phyloP scores from a whole-genome alignment of 2,888 invertebrate genomes.

The Gnatocerus cornutus region DNA sequence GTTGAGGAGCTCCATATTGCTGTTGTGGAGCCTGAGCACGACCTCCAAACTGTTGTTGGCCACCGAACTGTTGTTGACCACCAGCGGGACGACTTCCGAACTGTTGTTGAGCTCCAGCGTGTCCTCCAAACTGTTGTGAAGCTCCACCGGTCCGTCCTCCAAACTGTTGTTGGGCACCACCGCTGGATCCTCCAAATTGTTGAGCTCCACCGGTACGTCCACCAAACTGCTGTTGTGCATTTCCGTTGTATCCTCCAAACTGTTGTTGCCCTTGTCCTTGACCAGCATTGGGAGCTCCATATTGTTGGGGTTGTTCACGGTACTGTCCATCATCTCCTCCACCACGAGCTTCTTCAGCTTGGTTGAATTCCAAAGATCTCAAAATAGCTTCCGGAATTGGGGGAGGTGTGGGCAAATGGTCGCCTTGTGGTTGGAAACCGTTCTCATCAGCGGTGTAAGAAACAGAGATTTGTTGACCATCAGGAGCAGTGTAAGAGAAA shows the following conservation, averaged over 20 bases:
- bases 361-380: slow-evolving; percentile 63
- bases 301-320: slow-evolving; percentile 51
- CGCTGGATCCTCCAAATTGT: slow-evolving; percentile 23
- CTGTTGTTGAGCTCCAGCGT: slow-evolving; percentile 12
- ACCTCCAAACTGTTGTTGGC: slow-evolving; percentile 27
- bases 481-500: slow-evolving; percentile 64
- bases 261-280: slow-evolving; percentile 13
- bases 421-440: slow-evolving; percentile 74
- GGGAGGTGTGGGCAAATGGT: slow-evolving; percentile 75
- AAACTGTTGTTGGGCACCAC: slow-evolving; percentile 12
- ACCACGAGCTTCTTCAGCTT: slow-evolving; percentile 61
- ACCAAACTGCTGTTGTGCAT: slow-evolving; percentile 24
- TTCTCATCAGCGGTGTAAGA: slow-evolving; percentile 75
- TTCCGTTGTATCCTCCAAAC: slow-evolving; percentile 13
- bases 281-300: slow-evolving; percentile 50
- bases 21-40: slow-evolving; percentile 1
- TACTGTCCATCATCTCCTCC: slow-evolving; percentile 62
- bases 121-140: slow-evolving; percentile 27
- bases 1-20: background rate
- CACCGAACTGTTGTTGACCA: slow-evolving; percentile 29
- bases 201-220: slow-evolving; percentile 15
- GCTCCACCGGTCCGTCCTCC: slow-evolving; percentile 6
- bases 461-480: slow-evolving; percentile 62
- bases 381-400: slow-evolving; percentile 76
- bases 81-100: slow-evolving; percentile 17